Evolutionary conservation across 2,797 vertebrate species (phyloP).

Genomic region (Australoheros facetus): DNA sequence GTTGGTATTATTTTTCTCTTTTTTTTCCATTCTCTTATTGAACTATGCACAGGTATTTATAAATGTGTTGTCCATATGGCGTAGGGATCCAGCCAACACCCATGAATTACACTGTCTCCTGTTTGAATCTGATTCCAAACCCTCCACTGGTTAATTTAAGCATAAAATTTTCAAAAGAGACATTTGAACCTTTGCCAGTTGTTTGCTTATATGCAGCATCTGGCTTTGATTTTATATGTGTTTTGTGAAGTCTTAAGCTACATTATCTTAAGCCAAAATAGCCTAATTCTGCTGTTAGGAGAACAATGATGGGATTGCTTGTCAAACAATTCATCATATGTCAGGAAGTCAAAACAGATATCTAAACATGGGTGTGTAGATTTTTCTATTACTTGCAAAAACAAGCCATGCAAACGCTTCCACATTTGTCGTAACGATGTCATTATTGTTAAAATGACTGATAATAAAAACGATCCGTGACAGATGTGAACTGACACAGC

Average conservation of each 20-base stretch:
- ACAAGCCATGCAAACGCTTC: conserved; percentile 1
- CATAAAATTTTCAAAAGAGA: background rate
- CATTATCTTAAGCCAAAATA: background rate
- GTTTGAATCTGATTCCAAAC: no score
- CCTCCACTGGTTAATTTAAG: background rate
- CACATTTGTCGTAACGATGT: conserved; percentile 14
- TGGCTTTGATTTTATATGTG: background rate
- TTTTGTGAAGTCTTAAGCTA: background rate
- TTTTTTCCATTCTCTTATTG: background rate
- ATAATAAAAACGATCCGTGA: conserved; percentile 19
- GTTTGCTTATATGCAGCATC: background rate
- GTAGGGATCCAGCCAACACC: no score
- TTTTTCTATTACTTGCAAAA: background rate
- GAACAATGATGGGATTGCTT: background rate
- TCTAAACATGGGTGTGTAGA: background rate
- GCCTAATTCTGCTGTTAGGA: background rate
- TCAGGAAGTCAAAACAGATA: background rate
- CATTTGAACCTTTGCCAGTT: background rate
- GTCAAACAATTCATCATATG: background rate
- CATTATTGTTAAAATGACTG: conserved; percentile 24
- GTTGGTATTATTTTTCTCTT: background rate
- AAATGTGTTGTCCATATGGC: background rate
- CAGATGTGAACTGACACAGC: conserved; percentile 40
- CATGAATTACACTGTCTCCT: no score
- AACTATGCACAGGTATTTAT: background rate